phyloP scores from a whole-genome alignment of 2,113 vertebrate species.

The Glaucidium brasilianum region DNA sequence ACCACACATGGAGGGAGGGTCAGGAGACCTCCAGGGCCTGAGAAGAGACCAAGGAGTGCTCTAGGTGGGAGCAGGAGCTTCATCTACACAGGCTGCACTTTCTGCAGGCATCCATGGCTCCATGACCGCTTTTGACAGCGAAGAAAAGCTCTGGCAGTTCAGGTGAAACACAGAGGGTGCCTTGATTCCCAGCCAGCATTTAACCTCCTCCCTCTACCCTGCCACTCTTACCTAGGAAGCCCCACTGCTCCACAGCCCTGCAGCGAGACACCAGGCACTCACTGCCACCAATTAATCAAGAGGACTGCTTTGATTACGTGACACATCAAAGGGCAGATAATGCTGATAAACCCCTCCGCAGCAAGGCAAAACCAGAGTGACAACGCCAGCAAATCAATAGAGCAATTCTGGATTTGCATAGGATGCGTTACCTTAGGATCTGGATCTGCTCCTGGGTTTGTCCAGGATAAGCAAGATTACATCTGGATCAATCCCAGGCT shows the following conservation, averaged over 20 bases:
- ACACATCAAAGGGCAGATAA: neutral
- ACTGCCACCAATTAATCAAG: neutral
- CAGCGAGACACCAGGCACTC: neutral
- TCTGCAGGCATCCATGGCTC: too few species aligned
- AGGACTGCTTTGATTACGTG: neutral
- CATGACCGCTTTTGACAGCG: fast-evolving
- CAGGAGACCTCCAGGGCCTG: neutral
- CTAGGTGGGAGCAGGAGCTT: neutral
- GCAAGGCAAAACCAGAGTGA: neutral
- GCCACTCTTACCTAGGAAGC: fast-evolving
- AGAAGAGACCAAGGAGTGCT: neutral
- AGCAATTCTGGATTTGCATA: neutral
- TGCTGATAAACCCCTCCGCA: neutral
- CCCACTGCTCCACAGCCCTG: fast-evolving
- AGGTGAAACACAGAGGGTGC: neutral
- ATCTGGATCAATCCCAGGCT: slow-evolving; percentile 46
- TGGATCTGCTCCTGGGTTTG: slow-evolving; percentile 31
- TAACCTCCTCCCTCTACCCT: neutral
- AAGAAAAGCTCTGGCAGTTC: neutral
- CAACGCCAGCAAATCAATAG: neutral
- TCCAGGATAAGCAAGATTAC: slow-evolving; percentile 57
- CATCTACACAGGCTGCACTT: neutral
- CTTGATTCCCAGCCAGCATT: neutral
- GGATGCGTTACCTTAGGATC: neutral
- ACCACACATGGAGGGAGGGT: fast-evolving